Conservation (phyloP, 2,797 vertebrate species). For the Pteronotus mesoamericanus region DNA sequence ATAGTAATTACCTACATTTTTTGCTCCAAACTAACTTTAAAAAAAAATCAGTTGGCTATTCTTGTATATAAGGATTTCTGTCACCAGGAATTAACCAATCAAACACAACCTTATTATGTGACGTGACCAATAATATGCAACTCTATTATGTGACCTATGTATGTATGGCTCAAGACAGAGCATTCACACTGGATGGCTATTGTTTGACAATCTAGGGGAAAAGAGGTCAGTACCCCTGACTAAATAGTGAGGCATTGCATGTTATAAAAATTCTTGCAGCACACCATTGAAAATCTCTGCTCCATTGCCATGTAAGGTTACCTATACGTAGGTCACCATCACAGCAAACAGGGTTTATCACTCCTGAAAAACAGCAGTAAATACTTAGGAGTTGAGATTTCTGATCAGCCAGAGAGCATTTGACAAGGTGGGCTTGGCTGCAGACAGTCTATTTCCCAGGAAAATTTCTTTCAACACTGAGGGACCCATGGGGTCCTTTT, state of each 20-base stretch:
- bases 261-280: not conserved
- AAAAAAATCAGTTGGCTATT: not conserved
- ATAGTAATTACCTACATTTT: not conserved
- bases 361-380: not conserved
- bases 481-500: not conserved
- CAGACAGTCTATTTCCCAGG: not conserved
- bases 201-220: not conserved
- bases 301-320: not conserved
- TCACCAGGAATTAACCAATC: not conserved
- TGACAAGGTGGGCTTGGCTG: not conserved
- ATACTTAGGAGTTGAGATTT: not conserved
- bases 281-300: not conserved
- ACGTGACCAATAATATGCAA: not conserved
- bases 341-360: not conserved
- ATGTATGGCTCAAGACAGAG: not conserved
- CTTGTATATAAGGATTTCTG: not conserved
- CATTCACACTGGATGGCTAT: not conserved
- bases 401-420: not conserved
- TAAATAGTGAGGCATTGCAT: not conserved
- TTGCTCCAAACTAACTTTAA: not conserved
- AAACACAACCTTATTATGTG: not conserved
- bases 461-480: not conserved
- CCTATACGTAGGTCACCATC: not conserved
- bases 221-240: not conserved
- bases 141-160: not conserved